Evolutionary conservation across 2,888 invertebrate species (phyloP), one percentile per base, ranked within the genome.

Genomic region (Bombyx huttoni): DNA sequence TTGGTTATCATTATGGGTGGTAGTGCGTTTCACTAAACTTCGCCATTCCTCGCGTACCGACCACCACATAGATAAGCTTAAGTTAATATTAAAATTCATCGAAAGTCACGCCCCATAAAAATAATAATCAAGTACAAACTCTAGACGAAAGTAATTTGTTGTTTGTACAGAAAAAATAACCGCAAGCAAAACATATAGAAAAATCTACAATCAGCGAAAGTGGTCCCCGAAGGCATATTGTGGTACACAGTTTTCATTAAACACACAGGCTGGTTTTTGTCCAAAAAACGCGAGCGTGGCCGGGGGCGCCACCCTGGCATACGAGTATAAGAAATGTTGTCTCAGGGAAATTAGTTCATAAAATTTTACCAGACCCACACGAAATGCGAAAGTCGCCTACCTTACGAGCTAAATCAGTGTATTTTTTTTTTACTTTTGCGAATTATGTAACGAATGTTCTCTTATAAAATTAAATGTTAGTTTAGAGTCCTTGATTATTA

Each of bases 211-310:
- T 83, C 86, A 81, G 78, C 74, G 71, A 76, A 77, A 82, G 75
- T 79, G 78, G 70, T 73, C 80, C 83, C 86, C 75, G 61, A 75
- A 67, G 85, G 84, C 84, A 75, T 79, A 77, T 76, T 79, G 78
- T 73, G 78, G 78, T 78, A 80, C 79, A 71, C 75, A 78, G 78
- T 84, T 87, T 86, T 87, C 86, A 87, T 87, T 87, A 87, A 86
- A 86, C 78, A 81, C 70, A 71, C 64, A 77, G 71, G 73, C 65
- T 63, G 75, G 74, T 72, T 80, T 81, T 78, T 78, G 73, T 70
- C 75, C 71, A 78, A 83, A 79, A 65, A 83, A 81, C 75, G 75
- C 73, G 68, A 77, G 71, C 75, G 63, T 56, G 56, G 78, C 86
- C 84, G 57, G 68, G 66, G 78, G 85, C 82, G 67, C 64, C 75